Evolutionary conservation across 2,113 vertebrate species (phyloP), one percentile per base, ranked within the genome.

Genomic region (Dasyurus viverrinus): DNA sequence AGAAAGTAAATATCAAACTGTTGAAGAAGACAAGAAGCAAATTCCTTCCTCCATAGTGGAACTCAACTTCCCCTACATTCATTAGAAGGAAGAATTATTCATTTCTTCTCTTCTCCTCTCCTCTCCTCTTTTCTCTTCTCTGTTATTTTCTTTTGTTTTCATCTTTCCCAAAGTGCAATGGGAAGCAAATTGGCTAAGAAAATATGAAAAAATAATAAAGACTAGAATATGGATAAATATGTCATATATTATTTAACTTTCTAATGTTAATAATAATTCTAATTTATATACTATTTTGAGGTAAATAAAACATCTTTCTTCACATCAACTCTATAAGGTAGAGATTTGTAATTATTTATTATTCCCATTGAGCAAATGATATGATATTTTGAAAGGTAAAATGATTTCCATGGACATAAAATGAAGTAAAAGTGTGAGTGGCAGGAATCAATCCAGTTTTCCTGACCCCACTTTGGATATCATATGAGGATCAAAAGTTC

Each of bases 1-100:
- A 89, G 16, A 3, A 89, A 94, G 1, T 2, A 95, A 89, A 94
- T 95, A 92, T 94, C 24, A 68, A 76, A n/a, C 36, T 76, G 68
- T 23, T 8, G 30, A 3, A n/a, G 90, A 94, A 1, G 0, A 54
- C 19, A 76, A 14, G 47, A 92, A 90, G 10, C 27, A 90, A 90
- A 42, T 84, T 84, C 1, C 6, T 84, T 84, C 68, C n/a, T 19
- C 42, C 19, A 42, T 0, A 42, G n/a, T 42, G 5, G n/a, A 42
- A 84, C 36, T 84, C n/a, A 84, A 23, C n/a, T 42, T 84, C 68
- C n/a, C n/a, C 68, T 42, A 1, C n/a, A 68, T 68, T 84, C n/a
- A 2, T 42, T 84, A 22, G 68, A 23, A 84, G 19, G 68, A 19
- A 42, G n/a, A 84, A 42, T 84, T 36, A 68, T 30, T 36, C 60